Percentiles rank a stretch among this genome's conserved stretches.
These are phyloP conservation scores for Sinocyclocheilus anshuiensis DNA, from an alignment of 2,113 vertebrate genomes.

Conservation along the genomic window DNA sequence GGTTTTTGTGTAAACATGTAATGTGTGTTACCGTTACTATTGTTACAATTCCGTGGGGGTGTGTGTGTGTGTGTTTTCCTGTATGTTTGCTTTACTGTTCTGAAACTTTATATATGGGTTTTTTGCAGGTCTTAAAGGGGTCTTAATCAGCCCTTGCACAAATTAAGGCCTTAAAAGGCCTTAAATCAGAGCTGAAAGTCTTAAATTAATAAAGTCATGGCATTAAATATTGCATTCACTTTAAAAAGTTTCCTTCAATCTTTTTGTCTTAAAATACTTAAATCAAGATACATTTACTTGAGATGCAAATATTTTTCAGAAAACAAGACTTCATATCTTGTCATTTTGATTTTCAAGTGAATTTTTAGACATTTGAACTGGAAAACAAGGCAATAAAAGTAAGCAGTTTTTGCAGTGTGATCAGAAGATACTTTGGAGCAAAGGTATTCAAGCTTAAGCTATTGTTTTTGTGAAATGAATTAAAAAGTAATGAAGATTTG, in stretches of 20 bases:
- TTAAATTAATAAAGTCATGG: background rate
- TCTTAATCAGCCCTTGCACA: no score
- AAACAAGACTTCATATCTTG: no score
- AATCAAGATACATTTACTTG: no score
- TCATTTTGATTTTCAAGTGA: background rate
- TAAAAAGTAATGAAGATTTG: background rate
- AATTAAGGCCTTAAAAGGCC: no score
- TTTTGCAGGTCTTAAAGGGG: no score
- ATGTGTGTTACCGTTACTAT: background rate
- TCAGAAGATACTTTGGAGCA: background rate
- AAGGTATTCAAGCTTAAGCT: background rate
- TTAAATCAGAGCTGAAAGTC: background rate
- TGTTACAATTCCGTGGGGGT: no score
- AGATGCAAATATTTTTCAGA: no score
- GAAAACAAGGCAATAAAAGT: background rate
- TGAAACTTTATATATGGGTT: background rate
- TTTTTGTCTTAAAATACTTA: no score
- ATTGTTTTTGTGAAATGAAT: background rate
- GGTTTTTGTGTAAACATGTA: background rate
- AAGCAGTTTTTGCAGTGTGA: background rate
- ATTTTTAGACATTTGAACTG: background rate
- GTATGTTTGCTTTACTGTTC: background rate
- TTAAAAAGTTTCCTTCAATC: background rate
- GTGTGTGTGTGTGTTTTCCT: background rate
- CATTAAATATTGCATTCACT: background rate